phyloP scores from a whole-genome alignment of 2,797 vertebrate genomes.

The Enoplosus armatus region DNA sequence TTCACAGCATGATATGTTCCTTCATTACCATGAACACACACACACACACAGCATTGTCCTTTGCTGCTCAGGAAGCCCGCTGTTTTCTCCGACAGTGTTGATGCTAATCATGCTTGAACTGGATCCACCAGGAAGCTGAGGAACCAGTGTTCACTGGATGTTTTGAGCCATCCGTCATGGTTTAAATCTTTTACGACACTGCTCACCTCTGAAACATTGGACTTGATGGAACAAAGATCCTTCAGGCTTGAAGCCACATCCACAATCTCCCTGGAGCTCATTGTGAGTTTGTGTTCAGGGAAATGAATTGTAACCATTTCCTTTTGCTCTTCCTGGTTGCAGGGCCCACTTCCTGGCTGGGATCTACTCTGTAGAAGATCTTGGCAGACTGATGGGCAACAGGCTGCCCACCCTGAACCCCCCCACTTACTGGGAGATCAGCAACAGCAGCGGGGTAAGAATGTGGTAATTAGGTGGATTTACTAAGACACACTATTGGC shows the following conservation, averaged over 20 bases:
- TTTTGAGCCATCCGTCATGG: background rate
- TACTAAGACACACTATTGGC: background rate
- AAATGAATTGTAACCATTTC: background rate
- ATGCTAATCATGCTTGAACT: background rate
- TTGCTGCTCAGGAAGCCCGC: background rate
- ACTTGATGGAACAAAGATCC: background rate
- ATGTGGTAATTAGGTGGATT: background rate
- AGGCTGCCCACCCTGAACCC: slow-evolving; percentile 86
- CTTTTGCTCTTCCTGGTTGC: slow-evolving; percentile 30
- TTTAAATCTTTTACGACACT: background rate
- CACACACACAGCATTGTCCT: background rate
- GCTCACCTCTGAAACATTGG: background rate
- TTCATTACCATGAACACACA: background rate
- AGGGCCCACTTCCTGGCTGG: slow-evolving; percentile 91
- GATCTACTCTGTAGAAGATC: slow-evolving; percentile 86
- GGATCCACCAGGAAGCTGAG: background rate
- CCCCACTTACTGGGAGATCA: slow-evolving; percentile 86
- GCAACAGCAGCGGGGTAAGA: slow-evolving; percentile 82
- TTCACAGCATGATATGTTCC: background rate
- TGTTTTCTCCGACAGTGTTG: background rate
- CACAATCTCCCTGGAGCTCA: background rate
- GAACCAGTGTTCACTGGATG: background rate
- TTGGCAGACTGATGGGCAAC: slow-evolving; percentile 79
- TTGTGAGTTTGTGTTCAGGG: background rate
- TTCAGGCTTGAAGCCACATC: background rate